Percentiles rank a stretch among this genome's conserved stretches.
phyloP scores from a whole-genome alignment of 2,888 invertebrate species.

The Neocrepidodera transversa region DNA sequence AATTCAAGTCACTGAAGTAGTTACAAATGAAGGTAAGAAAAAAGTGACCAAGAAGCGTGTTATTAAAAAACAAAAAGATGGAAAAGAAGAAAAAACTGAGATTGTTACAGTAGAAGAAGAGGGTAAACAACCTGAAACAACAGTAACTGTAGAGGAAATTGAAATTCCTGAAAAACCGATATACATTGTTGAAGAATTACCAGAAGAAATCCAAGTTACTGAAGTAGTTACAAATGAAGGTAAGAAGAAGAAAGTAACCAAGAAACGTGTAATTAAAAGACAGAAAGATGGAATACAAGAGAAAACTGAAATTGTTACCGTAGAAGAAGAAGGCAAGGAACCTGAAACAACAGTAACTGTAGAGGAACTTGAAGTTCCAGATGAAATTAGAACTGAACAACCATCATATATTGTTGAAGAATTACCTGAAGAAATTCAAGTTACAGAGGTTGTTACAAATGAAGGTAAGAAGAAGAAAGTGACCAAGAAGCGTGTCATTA shows the following conservation, averaged over 20 bases:
- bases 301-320: slow-evolving; percentile 55
- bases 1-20: slow-evolving; percentile 50
- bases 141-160: slow-evolving; percentile 44
- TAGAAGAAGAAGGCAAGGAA: slow-evolving; percentile 48
- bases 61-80: slow-evolving; percentile 57
- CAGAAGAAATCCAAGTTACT: slow-evolving; percentile 37
- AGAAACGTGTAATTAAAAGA: slow-evolving; percentile 47
- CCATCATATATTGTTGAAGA: slow-evolving; percentile 45
- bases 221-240: slow-evolving; percentile 43
- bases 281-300: slow-evolving; percentile 51
- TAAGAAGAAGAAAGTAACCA: slow-evolving; percentile 49
- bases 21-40: slow-evolving; percentile 44
- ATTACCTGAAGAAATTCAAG: slow-evolving; percentile 39
- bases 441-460: slow-evolving; percentile 6
- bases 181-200: slow-evolving; percentile 41
- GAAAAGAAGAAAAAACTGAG: slow-evolving; percentile 56
- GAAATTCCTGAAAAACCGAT: slow-evolving; percentile 47
- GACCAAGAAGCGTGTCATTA: slow-evolving; percentile 58
- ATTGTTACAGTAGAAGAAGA: slow-evolving; percentile 47
- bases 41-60: slow-evolving; percentile 56
- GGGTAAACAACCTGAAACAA: slow-evolving; percentile 50
- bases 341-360: slow-evolving; percentile 48
- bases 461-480: slow-evolving; percentile 48
- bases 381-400: slow-evolving; percentile 39
- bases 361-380: slow-evolving; percentile 50